These are phyloP conservation scores for Oncorhynchus tshawytscha DNA, from an alignment of 2,113 vertebrate genomes.

Conservation along the genomic window DNA sequence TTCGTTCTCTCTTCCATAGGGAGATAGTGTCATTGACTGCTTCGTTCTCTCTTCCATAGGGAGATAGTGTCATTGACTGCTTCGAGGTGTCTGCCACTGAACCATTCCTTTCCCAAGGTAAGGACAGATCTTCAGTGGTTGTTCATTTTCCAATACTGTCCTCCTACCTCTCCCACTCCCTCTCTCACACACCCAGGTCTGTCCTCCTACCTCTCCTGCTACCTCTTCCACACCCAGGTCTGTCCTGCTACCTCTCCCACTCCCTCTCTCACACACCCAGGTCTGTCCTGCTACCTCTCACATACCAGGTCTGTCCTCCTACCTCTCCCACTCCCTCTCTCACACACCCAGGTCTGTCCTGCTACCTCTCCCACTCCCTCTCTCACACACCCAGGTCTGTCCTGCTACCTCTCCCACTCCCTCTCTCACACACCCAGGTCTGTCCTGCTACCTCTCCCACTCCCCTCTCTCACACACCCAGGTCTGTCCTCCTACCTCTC, in stretches of 20 bases:
- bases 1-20: constrained; percentile 74
- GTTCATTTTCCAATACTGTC: not conserved
- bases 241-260: not conserved
- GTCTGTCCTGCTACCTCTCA: too few species aligned
- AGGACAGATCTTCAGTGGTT: not conserved
- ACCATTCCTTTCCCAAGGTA: constrained; percentile 82
- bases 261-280: not conserved
- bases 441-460: not conserved
- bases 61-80: constrained; percentile 83
- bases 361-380: not conserved
- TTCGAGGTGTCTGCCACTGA: constrained; percentile 77
- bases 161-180: not conserved
- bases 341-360: not conserved
- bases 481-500: not conserved
- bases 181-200: not conserved
- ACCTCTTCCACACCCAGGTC: not conserved
- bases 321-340: too few species aligned
- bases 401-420: not conserved
- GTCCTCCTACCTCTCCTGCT: not conserved
- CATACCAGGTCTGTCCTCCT: not conserved
- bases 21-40: constrained; percentile 73
- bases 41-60: constrained; percentile 67
- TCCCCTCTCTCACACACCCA: not conserved
- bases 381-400: not conserved
- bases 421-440: too few species aligned